These are phyloP conservation scores for Kryphioiulus occultus DNA, from an alignment of 2,888 invertebrate genomes.

Conservation along the genomic window DNA sequence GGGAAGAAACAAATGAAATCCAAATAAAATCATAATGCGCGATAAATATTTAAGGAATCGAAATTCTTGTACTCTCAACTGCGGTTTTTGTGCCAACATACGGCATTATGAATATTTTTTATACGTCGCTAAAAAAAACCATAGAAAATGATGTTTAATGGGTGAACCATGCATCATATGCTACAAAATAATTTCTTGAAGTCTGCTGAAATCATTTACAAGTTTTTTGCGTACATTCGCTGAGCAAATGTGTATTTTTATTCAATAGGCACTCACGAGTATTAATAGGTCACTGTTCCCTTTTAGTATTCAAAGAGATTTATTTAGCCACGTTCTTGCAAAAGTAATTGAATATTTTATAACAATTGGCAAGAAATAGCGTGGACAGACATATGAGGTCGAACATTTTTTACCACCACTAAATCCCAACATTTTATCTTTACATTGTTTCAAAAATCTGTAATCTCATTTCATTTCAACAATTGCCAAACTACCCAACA, in stretches of 20 bases:
- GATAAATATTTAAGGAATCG: not conserved
- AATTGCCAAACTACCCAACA: too few relatives aligned
- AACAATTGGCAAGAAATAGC: conserved; percentile 6
- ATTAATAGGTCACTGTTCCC: conserved; percentile 18
- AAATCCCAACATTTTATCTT: too few relatives aligned
- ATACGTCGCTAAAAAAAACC: not conserved
- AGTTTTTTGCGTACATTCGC: not conserved
- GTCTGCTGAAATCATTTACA: conserved; percentile 29
- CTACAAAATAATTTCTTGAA: not conserved
- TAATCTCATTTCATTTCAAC: too few relatives aligned
- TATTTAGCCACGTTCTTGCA: conserved; percentile 13
- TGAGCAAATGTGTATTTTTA: not conserved
- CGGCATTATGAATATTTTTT: conserved; percentile 9
- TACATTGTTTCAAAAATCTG: too few relatives aligned
- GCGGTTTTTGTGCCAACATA: not conserved
- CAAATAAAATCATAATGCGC: not conserved
- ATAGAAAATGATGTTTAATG: not conserved
- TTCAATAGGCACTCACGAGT: not conserved
- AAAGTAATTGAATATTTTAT: conserved; percentile 12
- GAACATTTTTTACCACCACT: not conserved
- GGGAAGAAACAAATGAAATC: too few relatives aligned
- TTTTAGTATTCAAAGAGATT: not conserved
- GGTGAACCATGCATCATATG: conserved; percentile 28
- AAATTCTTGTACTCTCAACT: not conserved
- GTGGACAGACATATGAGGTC: not conserved